A percentile compares a stretch with the other conserved stretches of the same genome.
Conservation (phyloP, 2,113 vertebrate species). For the Silurus glanis region DNA sequence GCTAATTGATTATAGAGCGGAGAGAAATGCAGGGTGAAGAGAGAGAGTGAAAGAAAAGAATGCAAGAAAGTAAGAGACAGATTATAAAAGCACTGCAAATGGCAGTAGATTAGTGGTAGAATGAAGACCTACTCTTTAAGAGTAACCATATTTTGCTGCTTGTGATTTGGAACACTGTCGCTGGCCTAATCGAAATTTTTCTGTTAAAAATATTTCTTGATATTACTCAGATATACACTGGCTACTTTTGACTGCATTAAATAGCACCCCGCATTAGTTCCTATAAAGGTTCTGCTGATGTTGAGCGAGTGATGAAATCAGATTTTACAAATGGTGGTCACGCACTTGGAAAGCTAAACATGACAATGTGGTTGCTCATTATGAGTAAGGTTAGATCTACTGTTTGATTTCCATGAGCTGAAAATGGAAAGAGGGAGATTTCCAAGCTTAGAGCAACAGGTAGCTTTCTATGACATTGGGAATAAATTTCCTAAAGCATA, state of each 20-base stretch:
- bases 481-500: neutral
- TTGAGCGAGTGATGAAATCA: neutral
- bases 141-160: neutral
- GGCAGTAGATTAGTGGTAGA: neutral
- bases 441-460: neutral
- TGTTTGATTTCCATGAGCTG: neutral
- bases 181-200: neutral
- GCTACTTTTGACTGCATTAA: neutral
- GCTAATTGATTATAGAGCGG: conserved; percentile 46
- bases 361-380: neutral
- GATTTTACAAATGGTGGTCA: neutral
- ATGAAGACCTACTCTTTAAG: neutral
- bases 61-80: neutral
- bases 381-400: neutral
- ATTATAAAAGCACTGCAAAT: neutral
- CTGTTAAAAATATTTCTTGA: neutral
- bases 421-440: neutral
- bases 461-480: neutral
- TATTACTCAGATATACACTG: neutral
- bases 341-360: neutral
- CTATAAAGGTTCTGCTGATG: neutral
- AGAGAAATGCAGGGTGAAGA: neutral
- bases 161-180: neutral
- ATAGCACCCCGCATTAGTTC: neutral
- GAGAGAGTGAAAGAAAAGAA: neutral